These are phyloP conservation scores for Acyrthosiphon pisum DNA, from an alignment of 1,140 invertebrate genomes.

Conservation along the genomic window DNA sequence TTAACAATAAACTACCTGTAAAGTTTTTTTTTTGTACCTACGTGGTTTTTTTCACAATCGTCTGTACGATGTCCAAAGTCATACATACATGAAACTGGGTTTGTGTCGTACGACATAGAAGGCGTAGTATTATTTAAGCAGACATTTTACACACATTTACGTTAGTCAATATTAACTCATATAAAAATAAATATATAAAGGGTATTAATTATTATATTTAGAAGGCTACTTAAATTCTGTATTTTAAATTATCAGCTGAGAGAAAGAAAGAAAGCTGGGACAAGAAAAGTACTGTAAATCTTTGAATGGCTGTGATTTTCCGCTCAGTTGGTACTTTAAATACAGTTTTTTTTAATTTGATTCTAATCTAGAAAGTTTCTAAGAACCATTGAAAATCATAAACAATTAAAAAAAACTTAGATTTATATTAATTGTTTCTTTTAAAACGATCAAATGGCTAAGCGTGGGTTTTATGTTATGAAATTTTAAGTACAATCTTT, in stretches of 20 bases:
- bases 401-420: no score
- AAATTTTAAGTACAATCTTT: no score
- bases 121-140: background rate
- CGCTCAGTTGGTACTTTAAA: background rate
- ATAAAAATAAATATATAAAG: background rate
- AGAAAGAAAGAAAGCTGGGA: background rate
- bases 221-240: background rate
- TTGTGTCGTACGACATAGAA: background rate
- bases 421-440: background rate
- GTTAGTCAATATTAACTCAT: background rate
- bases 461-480: no score
- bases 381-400: background rate
- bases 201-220: background rate
- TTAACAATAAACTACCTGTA: conserved; percentile 1
- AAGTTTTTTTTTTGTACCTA: background rate
- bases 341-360: background rate
- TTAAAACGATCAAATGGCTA: background rate
- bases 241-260: background rate
- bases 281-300: background rate
- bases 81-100: background rate
- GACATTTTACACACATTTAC: background rate
- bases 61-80: background rate
- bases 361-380: background rate
- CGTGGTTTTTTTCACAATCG: background rate
- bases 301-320: background rate